These are phyloP conservation scores for Cavia porcellus DNA, from an alignment of 2,113 vertebrate species.

Conservation along the genomic window DNA sequence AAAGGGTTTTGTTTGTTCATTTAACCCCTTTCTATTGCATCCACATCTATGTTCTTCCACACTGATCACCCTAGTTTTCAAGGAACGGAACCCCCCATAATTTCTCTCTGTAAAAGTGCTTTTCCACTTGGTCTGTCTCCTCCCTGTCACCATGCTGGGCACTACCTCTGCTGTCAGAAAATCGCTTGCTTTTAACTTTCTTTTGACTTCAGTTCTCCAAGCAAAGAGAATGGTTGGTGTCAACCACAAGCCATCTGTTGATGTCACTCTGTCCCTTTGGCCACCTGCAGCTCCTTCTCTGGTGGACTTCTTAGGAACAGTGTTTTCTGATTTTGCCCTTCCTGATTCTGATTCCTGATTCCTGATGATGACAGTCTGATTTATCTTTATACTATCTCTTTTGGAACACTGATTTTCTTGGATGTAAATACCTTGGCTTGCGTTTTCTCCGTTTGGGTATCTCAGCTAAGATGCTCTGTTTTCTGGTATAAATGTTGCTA, in stretches of 20 bases:
- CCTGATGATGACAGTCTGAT: background rate
- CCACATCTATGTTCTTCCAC: background rate
- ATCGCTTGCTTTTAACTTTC: background rate
- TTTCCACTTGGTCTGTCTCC: background rate
- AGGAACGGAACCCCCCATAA: background rate
- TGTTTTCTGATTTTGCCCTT: background rate
- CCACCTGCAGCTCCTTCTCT: background rate
- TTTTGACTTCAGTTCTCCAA: background rate
- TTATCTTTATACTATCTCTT: background rate
- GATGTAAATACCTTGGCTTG: background rate
- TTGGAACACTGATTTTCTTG: background rate
- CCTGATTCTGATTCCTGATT: background rate
- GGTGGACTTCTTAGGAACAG: background rate
- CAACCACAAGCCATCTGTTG: background rate
- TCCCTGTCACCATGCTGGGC: background rate
- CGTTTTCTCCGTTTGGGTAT: background rate
- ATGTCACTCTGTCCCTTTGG: background rate
- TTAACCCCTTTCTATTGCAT: background rate
- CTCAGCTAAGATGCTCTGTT: background rate
- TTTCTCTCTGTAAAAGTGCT: background rate
- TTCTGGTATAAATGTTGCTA: background rate
- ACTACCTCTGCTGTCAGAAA: accelerated
- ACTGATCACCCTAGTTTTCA: background rate
- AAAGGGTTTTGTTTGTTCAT: background rate
- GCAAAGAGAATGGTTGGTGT: too few species aligned